Conservation (phyloP, 2,888 invertebrate genomes). For the Linnaemya tessellans region DNA sequence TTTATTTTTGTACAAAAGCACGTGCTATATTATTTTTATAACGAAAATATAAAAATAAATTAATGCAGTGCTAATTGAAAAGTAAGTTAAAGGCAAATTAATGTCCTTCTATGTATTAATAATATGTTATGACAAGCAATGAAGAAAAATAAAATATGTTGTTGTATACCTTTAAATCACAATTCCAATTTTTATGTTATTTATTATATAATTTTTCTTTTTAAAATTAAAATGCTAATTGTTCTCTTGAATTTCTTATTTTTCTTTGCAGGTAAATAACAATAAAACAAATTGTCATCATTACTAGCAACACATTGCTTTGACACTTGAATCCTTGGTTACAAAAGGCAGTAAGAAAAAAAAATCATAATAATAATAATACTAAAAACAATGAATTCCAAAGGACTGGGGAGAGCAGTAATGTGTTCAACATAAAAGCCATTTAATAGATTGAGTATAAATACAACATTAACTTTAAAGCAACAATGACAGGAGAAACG, state of each 20-base stretch:
- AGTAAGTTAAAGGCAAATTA: too few relatives aligned
- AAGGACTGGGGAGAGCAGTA: neutral
- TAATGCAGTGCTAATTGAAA: too few relatives aligned
- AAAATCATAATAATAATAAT: too few relatives aligned
- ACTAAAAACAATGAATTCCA: neutral
- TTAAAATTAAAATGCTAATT: constrained; percentile 50
- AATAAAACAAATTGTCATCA: constrained; percentile 54
- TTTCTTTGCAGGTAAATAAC: constrained; percentile 63
- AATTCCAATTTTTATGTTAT: neutral
- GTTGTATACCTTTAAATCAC: too few relatives aligned
- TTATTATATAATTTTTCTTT: neutral
- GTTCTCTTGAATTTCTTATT: constrained; percentile 49
- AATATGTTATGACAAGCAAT: too few relatives aligned
- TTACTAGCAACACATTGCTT: constrained; percentile 62
- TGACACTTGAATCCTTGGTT: constrained; percentile 51
- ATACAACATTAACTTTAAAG: constrained; percentile 40
- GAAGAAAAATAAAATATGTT: too few relatives aligned
- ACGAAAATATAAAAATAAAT: too few relatives aligned
- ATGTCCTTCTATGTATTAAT: too few relatives aligned
- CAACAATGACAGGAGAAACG: constrained; percentile 50
- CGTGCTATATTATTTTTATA: too few relatives aligned
- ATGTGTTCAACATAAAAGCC: constrained; percentile 62
- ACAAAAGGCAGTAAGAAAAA: neutral
- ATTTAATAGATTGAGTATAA: constrained; percentile 65
- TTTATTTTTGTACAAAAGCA: too few relatives aligned